phyloP scores from a whole-genome alignment of 2,888 invertebrate species.

The Lottia scabra region DNA sequence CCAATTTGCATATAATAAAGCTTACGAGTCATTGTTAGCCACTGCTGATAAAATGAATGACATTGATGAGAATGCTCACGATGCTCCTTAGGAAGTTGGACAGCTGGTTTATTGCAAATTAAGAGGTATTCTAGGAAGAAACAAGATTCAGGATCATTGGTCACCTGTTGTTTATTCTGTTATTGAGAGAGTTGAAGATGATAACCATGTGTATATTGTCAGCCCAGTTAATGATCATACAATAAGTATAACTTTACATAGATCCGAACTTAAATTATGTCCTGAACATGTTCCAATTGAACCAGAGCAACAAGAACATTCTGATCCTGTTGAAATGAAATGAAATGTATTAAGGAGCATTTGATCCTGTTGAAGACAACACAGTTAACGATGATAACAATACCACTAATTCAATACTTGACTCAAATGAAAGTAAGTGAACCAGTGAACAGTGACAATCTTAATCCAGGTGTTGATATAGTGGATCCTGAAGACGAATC shows the following conservation, averaged over 20 bases:
- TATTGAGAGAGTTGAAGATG: slow-evolving; percentile 9
- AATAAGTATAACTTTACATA: slow-evolving; percentile 14
- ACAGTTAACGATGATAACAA: too few species aligned
- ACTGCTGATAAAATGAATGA: slow-evolving; percentile 18
- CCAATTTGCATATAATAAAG: slow-evolving; percentile 5
- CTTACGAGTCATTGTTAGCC: not conserved
- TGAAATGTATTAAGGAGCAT: too few species aligned
- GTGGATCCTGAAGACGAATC: too few species aligned
- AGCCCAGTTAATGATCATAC: slow-evolving; percentile 16
- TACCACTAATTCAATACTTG: too few species aligned
- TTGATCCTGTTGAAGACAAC: too few species aligned
- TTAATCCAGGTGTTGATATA: too few species aligned
- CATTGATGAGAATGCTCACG: slow-evolving; percentile 21
- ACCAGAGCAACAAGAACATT: too few species aligned
- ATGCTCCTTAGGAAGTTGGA: slow-evolving; percentile 15
- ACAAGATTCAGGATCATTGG: slow-evolving; percentile 29
- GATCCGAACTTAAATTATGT: slow-evolving; percentile 1
- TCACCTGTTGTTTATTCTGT: slow-evolving; percentile 19
- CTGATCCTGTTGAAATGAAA: too few species aligned
- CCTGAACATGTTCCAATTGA: not conserved
- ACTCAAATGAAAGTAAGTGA: too few species aligned
- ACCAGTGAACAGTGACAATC: too few species aligned
- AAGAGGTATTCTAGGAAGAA: slow-evolving; percentile 25
- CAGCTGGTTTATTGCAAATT: slow-evolving; percentile 24
- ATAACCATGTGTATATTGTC: slow-evolving; percentile 25